These are phyloP conservation scores for Tenthredo distinguenda DNA, from an alignment of 2,888 invertebrate species.

Conservation along the genomic window DNA sequence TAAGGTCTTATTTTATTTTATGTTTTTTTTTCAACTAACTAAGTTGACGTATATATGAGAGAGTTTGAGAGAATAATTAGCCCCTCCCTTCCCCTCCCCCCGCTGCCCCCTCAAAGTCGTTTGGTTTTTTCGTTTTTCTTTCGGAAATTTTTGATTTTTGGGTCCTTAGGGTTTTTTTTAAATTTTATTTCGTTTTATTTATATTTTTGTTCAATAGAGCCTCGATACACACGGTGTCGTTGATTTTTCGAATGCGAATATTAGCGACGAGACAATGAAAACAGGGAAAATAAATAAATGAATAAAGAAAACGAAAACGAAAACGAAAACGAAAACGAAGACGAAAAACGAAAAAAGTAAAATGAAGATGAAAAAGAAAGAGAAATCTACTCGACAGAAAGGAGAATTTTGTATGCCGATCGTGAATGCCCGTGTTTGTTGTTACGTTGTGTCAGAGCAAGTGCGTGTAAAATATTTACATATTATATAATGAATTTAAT, in stretches of 20 bases:
- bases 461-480: conserved; percentile 75
- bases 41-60: background rate
- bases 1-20: background rate
- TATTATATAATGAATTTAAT: conserved; percentile 64
- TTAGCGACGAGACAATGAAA: conserved; percentile 9
- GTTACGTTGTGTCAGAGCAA: conserved; percentile 65
- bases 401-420: conserved; percentile 58
- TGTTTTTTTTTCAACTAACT: background rate
- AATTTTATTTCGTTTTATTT: background rate
- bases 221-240: background rate
- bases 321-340: background rate
- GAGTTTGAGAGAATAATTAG: background rate
- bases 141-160: background rate
- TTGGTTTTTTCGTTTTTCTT: background rate
- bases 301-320: background rate
- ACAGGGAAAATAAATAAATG: background rate
- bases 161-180: background rate
- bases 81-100: too few relatives aligned
- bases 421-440: conserved; percentile 53
- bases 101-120: too few relatives aligned
- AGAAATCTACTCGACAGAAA: background rate
- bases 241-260: background rate
- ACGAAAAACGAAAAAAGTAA: background rate
- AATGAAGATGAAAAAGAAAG: background rate
- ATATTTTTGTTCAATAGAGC: background rate